These are phyloP conservation scores for Pseudomyrmex flavicornis DNA, from an alignment of 1,140 invertebrate species.

Conservation along the genomic window DNA sequence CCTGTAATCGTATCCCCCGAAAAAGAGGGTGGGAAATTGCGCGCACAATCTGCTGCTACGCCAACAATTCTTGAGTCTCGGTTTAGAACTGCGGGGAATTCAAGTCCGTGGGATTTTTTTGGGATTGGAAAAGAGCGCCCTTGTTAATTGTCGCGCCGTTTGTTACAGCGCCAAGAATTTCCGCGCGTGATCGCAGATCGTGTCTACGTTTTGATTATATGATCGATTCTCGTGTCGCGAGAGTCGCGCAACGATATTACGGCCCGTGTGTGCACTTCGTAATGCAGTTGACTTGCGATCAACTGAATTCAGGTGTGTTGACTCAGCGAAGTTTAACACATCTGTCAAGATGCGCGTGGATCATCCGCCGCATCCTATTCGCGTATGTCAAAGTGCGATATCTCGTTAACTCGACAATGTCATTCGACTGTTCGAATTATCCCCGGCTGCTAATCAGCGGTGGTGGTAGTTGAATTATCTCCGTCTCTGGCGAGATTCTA, in stretches of 20 bases:
- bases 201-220: constrained; percentile 14
- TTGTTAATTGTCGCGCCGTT: constrained; percentile 1
- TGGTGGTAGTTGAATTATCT: background rate
- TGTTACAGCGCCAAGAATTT: background rate
- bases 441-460: constrained; percentile 7
- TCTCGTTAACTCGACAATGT: constrained; percentile 32
- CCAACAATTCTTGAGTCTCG: background rate
- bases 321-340: constrained; percentile 39
- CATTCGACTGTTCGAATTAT: constrained; percentile 15
- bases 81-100: background rate
- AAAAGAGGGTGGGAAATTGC: background rate
- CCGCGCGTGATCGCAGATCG: background rate
- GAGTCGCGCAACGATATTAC: constrained; percentile 14
- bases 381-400: background rate
- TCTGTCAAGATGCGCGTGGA: constrained; percentile 23
- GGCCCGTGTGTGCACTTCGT: constrained; percentile 1
- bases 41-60: constrained; percentile 14
- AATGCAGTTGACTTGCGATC: constrained; percentile 30
- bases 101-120: background rate
- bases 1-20: background rate
- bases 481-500: background rate
- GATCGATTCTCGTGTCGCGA: constrained; percentile 24
- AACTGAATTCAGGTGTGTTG: constrained; percentile 41
- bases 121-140: background rate
- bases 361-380: constrained; percentile 1